phyloP scores from a whole-genome alignment of 2,113 vertebrate genomes.

The Rhinopomastus cyanomelas region DNA sequence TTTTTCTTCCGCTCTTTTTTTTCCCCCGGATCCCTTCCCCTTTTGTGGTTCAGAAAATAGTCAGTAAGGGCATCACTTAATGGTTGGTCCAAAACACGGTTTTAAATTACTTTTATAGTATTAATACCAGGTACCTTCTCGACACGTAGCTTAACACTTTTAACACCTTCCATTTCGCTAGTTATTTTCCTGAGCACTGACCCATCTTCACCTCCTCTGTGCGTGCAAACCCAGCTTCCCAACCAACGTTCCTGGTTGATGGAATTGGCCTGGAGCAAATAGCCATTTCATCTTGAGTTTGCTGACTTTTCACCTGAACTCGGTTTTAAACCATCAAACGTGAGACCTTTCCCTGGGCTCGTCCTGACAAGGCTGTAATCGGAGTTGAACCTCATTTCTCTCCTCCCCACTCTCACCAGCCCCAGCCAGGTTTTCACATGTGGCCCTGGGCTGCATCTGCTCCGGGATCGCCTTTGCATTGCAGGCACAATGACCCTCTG shows the following conservation, averaged over 20 bases:
- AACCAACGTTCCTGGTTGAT: conserved; percentile 40
- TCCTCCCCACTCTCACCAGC: too few relatives aligned
- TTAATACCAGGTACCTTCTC: conserved; percentile 1
- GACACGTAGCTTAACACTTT: conserved; percentile 7
- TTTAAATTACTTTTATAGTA: conserved; percentile 9
- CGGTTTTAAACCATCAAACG: conserved; percentile 25
- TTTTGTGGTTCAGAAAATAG: background rate
- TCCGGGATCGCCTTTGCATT: conserved; percentile 44
- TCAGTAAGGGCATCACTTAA: background rate
- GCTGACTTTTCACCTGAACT: conserved; percentile 43
- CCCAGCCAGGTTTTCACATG: background rate
- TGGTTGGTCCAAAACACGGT: background rate
- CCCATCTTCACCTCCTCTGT: conserved; percentile 10
- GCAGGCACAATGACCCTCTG: conserved; percentile 54
- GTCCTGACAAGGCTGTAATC: conserved; percentile 11
- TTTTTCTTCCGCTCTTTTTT: too few relatives aligned
- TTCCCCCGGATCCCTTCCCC: background rate
- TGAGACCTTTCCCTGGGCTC: background rate
- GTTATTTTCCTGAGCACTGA: background rate
- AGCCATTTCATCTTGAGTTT: conserved; percentile 12
- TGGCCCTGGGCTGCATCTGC: conserved; percentile 1
- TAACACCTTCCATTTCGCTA: background rate
- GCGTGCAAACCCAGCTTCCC: background rate
- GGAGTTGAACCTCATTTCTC: background rate
- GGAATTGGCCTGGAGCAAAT: conserved; percentile 38